Conservation (phyloP, 2,113 vertebrate species). For the Ploceus nigricollis region DNA sequence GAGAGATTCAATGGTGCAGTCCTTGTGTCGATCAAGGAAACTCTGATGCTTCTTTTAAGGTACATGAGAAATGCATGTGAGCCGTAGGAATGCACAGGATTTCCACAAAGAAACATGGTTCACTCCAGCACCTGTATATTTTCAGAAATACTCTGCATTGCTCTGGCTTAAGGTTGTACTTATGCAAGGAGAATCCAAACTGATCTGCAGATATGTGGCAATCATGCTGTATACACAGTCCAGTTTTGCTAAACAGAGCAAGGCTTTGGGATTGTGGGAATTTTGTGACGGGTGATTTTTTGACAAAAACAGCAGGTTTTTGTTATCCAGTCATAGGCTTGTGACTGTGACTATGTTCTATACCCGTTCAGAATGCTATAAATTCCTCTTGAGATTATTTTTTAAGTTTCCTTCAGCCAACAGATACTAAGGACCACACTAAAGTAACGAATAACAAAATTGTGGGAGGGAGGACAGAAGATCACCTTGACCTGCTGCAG, state of each 20-base stretch:
- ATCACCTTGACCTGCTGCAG: slow-evolving; percentile 13
- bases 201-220: background rate
- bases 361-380: background rate
- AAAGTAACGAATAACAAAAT: background rate
- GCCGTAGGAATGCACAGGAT: background rate
- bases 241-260: background rate
- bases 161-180: background rate
- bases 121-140: background rate
- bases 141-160: background rate
- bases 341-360: background rate
- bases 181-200: background rate
- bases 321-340: background rate
- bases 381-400: background rate
- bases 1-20: background rate
- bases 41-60: background rate
- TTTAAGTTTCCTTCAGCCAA: slow-evolving; percentile 2
- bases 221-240: background rate
- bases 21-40: background rate
- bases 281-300: background rate
- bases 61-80: background rate
- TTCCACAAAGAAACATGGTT: background rate
- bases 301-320: background rate
- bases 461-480: background rate
- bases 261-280: background rate
- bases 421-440: slow-evolving; percentile 11